Evolutionary conservation across 1,140 invertebrate species (phyloP).

Genomic region (Papilio dardanus): DNA sequence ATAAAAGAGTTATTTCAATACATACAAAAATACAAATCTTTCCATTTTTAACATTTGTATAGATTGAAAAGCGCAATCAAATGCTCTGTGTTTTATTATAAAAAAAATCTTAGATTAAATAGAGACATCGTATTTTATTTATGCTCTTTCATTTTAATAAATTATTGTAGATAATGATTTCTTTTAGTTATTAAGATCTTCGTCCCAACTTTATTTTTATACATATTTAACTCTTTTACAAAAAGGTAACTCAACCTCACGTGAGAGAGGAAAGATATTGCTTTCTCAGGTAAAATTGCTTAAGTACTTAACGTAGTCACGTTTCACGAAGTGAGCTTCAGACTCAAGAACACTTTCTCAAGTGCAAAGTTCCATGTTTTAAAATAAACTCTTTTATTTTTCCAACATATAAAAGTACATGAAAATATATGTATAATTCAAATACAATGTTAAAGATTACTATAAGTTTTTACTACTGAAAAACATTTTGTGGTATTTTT

Average conservation of each 20-base stretch:
- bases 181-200: neutral
- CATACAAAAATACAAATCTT: no score
- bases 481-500: neutral
- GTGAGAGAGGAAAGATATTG: conserved; percentile 23
- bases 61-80: neutral
- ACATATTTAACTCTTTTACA: neutral
- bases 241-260: neutral
- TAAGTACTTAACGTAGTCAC: conserved; percentile 32
- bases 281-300: conserved; percentile 33
- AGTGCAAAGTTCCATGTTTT: conserved; percentile 27
- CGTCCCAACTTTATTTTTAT: neutral
- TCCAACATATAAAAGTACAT: neutral
- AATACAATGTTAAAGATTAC: no score
- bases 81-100: no score
- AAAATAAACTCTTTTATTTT: neutral
- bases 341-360: conserved; percentile 8
- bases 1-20: no score
- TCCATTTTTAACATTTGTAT: no score
- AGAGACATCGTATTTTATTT: no score
- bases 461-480: neutral
- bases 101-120: no score
- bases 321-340: conserved; percentile 20
- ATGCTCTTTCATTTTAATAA: no score
- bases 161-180: no score
- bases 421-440: neutral